phyloP scores from a whole-genome alignment of 1,140 invertebrate genomes.

The Caerostris extrusa region DNA sequence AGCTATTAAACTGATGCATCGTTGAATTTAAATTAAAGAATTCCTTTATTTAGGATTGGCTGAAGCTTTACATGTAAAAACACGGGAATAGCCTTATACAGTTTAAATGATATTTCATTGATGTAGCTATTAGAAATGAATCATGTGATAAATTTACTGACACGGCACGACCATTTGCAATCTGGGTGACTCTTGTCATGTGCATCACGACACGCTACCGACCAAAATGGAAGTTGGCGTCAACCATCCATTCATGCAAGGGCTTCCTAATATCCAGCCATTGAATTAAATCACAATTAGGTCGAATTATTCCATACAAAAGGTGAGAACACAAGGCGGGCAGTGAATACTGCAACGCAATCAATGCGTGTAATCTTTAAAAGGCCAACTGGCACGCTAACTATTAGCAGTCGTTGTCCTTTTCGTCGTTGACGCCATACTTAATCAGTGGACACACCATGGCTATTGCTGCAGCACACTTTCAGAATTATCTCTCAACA shows the following conservation, averaged over 20 bases:
- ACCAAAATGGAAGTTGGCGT: not conserved
- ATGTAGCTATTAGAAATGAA: too few relatives aligned
- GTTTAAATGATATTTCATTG: too few relatives aligned
- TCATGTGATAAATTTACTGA: too few relatives aligned
- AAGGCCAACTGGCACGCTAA: not conserved
- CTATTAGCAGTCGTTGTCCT: not conserved
- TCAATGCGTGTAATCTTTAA: not conserved
- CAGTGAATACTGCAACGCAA: not conserved
- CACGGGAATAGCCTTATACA: too few relatives aligned
- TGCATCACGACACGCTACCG: not conserved
- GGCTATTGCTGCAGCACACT: not conserved
- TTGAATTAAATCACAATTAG: not conserved
- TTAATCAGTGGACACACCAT: constrained; percentile 2
- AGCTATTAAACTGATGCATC: too few relatives aligned
- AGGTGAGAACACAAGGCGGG: not conserved
- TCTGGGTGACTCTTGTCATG: not conserved
- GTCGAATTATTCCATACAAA: constrained; percentile 1
- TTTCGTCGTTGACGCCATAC: not conserved
- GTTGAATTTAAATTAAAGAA: too few relatives aligned
- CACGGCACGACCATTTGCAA: too few relatives aligned
- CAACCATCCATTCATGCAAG: not conserved
- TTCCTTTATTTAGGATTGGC: too few relatives aligned
- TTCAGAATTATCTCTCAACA: not conserved
- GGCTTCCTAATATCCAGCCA: not conserved
- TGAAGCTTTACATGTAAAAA: too few relatives aligned